These are phyloP conservation scores for Drosophila azteca DNA, from an alignment of 1,140 invertebrate genomes.

Conservation along the genomic window DNA sequence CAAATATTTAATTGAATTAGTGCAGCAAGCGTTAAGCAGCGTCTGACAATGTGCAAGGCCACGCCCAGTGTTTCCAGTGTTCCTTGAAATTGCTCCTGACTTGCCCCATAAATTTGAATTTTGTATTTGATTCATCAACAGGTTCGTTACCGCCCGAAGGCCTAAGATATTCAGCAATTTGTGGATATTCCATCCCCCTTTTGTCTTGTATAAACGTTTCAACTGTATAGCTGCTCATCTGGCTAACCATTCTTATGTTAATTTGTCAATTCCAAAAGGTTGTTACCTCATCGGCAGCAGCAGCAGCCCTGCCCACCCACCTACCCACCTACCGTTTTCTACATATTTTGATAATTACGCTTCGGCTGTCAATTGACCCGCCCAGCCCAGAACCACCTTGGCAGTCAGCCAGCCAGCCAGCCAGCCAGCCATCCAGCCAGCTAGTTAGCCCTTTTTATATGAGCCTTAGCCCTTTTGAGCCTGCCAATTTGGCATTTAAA, in stretches of 20 bases:
- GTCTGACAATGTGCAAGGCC: slow-evolving; percentile 63
- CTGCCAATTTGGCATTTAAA: slow-evolving; percentile 62
- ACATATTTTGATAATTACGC: slow-evolving; percentile 73
- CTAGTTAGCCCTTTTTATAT: slow-evolving; percentile 47
- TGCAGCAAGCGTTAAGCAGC: slow-evolving; percentile 78
- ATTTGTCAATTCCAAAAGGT: slow-evolving; percentile 71
- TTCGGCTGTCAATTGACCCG: slow-evolving; percentile 54
- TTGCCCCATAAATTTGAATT: slow-evolving; percentile 63
- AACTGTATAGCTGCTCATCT: slow-evolving; percentile 20
- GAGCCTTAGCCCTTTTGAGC: slow-evolving; percentile 22
- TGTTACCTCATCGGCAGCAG: background rate
- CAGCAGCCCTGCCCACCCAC: background rate
- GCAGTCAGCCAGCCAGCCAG: background rate
- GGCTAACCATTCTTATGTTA: slow-evolving; percentile 68
- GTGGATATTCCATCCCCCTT: slow-evolving; percentile 8
- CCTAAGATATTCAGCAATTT: slow-evolving; percentile 41
- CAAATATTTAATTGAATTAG: slow-evolving; percentile 83
- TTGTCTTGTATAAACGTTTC: background rate
- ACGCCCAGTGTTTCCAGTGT: slow-evolving; percentile 22
- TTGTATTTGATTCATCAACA: slow-evolving; percentile 75
- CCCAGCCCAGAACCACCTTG: background rate
- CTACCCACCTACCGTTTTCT: slow-evolving; percentile 19
- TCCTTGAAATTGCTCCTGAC: too few relatives aligned
- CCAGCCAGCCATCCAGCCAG: background rate
- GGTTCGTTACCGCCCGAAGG: slow-evolving; percentile 66